These are phyloP conservation scores for Plutomurus gul DNA, from an alignment of 1,140 invertebrate genomes.

Conservation along the genomic window DNA sequence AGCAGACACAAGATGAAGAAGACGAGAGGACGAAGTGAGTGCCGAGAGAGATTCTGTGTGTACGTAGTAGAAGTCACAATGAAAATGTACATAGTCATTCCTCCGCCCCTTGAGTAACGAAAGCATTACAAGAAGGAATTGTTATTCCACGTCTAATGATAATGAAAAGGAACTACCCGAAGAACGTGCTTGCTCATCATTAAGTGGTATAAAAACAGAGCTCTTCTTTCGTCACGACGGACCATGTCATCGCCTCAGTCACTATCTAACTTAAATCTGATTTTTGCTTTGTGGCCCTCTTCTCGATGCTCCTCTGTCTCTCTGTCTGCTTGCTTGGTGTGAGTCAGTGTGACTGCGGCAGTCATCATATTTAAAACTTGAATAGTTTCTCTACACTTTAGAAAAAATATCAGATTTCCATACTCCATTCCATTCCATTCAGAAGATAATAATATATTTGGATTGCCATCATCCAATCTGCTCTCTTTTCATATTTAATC, in stretches of 20 bases:
- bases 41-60: background rate
- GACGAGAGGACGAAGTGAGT: no score
- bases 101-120: constrained; percentile 2
- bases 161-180: constrained; percentile 28
- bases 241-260: background rate
- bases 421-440: no score
- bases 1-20: no score
- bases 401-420: no score
- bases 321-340: background rate
- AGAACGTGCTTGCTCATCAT: constrained; percentile 33
- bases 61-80: constrained; percentile 20
- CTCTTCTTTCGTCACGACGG: constrained; percentile 16
- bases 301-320: no score
- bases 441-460: no score
- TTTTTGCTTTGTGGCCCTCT: background rate
- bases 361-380: background rate
- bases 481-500: no score
- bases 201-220: constrained; percentile 24
- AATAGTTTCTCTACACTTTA: no score
- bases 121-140: constrained; percentile 7
- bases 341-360: background rate
- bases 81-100: constrained; percentile 45
- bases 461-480: no score
- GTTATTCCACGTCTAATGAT: constrained; percentile 25
- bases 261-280: background rate